These are phyloP conservation scores for Hydrotaea cyrtoneurina DNA, from an alignment of 2,888 invertebrate species.

Conservation along the genomic window DNA sequence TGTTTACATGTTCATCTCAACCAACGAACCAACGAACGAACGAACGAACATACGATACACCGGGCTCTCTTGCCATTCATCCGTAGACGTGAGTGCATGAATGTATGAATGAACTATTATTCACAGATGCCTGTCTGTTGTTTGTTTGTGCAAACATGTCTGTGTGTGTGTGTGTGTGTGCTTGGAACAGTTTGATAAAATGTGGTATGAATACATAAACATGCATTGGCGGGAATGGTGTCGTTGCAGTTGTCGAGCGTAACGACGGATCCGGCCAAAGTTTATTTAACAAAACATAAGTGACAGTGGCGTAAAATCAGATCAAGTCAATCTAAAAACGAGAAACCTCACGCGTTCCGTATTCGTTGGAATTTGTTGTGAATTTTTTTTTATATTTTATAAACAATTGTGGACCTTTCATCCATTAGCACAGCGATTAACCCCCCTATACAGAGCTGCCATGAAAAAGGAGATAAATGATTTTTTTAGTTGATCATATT, in stretches of 20 bases:
- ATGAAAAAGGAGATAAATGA: too few relatives aligned
- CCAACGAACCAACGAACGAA: not conserved
- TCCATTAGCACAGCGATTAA: too few relatives aligned
- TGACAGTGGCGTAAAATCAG: too few relatives aligned
- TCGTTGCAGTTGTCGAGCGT: not conserved
- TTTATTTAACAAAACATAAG: too few relatives aligned
- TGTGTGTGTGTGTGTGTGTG: not conserved
- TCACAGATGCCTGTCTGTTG: not conserved
- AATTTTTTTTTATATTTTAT: too few relatives aligned
- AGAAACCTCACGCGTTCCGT: too few relatives aligned
- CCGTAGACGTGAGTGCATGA: not conserved
- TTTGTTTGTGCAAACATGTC: not conserved
- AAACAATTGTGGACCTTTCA: too few relatives aligned
- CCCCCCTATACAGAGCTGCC: too few relatives aligned
- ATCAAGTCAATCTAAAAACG: too few relatives aligned
- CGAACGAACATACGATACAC: slow-evolving; percentile 30
- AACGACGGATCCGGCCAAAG: too few relatives aligned
- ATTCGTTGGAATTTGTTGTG: too few relatives aligned
- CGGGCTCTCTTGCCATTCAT: slow-evolving; percentile 6
- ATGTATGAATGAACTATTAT: slow-evolving; percentile 15
- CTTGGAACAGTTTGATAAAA: slow-evolving; percentile 55
- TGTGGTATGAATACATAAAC: slow-evolving; percentile 50
- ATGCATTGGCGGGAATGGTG: not conserved
- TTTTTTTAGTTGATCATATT: too few relatives aligned
- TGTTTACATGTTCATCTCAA: slow-evolving; percentile 59